phyloP scores from a whole-genome alignment of 2,888 invertebrate species.

The Brenthis hecate region DNA sequence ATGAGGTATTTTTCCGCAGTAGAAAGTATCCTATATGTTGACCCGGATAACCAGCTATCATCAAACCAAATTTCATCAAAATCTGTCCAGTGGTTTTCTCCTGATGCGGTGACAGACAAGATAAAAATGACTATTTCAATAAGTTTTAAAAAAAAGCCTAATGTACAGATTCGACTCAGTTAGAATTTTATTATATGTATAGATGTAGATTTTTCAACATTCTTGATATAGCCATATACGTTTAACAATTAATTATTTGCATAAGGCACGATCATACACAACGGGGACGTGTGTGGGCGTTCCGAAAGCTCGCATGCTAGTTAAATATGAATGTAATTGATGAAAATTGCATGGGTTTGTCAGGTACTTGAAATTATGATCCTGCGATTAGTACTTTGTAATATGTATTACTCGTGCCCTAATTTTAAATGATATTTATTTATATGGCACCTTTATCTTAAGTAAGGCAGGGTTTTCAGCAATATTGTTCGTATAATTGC shows the following conservation, averaged over 20 bases:
- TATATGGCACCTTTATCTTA: not conserved
- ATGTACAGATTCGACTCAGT: too few species aligned
- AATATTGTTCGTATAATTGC: too few species aligned
- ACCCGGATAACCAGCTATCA: too few species aligned
- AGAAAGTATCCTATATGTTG: too few species aligned
- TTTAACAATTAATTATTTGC: slow-evolving; percentile 15
- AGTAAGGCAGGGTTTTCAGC: too few species aligned
- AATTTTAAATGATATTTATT: slow-evolving; percentile 2
- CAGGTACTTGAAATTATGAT: slow-evolving; percentile 13
- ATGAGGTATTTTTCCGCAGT: too few species aligned
- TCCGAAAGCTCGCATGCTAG: slow-evolving; percentile 16
- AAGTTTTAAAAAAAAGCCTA: too few species aligned
- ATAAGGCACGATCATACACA: slow-evolving; percentile 27
- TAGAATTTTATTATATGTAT: too few species aligned
- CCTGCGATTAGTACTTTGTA: not conserved
- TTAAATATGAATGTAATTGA: slow-evolving; percentile 26
- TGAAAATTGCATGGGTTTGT: slow-evolving; percentile 23
- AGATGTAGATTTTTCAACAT: not conserved
- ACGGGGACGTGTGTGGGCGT: slow-evolving; percentile 32
- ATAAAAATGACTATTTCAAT: too few species aligned
- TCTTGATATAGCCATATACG: not conserved
- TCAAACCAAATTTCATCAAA: too few species aligned
- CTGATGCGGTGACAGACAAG: too few species aligned
- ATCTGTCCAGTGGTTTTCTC: too few species aligned
- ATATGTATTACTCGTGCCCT: slow-evolving; percentile 4